phyloP scores from a whole-genome alignment of 2,113 vertebrate species.

The Pedetes capensis region DNA sequence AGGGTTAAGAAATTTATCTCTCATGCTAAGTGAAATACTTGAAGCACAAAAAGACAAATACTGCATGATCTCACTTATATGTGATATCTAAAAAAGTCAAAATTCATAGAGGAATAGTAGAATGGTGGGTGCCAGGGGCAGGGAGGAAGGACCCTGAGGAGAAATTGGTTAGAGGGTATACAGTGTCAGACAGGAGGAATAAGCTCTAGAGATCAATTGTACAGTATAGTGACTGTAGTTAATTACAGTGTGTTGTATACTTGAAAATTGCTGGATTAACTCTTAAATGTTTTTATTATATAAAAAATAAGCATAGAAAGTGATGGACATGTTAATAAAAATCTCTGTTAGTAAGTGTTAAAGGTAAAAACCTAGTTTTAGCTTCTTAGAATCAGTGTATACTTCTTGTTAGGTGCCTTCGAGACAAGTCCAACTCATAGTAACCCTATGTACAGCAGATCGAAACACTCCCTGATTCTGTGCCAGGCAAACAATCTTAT shows the following conservation, averaged over 20 bases:
- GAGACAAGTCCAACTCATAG: no score
- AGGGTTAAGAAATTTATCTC: neutral
- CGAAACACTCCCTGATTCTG: no score
- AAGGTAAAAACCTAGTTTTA: neutral
- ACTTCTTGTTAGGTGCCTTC: no score
- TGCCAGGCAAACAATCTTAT: no score
- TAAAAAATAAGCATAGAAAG: neutral
- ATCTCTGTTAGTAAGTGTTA: neutral
- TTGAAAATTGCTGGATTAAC: neutral
- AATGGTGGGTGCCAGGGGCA: neutral
- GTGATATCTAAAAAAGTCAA: neutral
- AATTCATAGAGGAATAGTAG: neutral
- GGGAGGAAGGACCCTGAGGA: neutral
- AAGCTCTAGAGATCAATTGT: neutral
- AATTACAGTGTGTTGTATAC: neutral
- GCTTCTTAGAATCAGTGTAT: neutral
- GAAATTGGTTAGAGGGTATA: neutral
- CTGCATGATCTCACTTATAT: neutral
- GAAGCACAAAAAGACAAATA: neutral
- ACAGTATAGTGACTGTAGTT: neutral
- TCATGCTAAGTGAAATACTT: neutral
- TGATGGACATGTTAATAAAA: neutral
- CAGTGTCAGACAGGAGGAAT: neutral
- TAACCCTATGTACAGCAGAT: no score
- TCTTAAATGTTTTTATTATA: neutral